These are phyloP conservation scores for Habroteleia sp. DNA, from an alignment of 2,888 invertebrate species.

Conservation along the genomic window DNA sequence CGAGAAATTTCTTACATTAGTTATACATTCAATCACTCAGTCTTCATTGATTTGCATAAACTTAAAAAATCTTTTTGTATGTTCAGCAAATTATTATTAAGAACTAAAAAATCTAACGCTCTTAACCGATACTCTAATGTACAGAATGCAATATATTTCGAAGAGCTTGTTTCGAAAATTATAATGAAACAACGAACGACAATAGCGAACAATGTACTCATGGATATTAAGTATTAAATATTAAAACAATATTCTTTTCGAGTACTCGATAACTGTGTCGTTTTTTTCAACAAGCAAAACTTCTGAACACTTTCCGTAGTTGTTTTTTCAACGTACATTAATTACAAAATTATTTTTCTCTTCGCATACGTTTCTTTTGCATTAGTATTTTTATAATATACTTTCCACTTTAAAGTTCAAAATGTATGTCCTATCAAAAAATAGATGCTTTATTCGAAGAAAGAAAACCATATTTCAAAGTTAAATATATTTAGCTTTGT, in stretches of 20 bases:
- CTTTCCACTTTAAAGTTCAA: conserved; percentile 59
- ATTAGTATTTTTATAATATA: conserved; percentile 53
- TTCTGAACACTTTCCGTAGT: conserved; percentile 52
- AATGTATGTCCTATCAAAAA: conserved; percentile 57
- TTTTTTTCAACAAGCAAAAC: conserved; percentile 30
- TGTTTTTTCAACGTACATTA: conserved; percentile 47
- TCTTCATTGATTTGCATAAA: no score
- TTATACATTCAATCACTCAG: no score
- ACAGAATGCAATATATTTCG: conserved; percentile 45
- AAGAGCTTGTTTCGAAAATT: conserved; percentile 61
- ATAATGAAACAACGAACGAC: conserved; percentile 10
- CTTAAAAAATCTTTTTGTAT: background rate
- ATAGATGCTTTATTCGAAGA: conserved; percentile 47
- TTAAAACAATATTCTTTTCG: conserved; percentile 1
- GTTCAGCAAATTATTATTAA: no score
- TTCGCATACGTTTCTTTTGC: conserved; percentile 47
- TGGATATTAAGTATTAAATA: no score
- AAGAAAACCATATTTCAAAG: conserved; percentile 47
- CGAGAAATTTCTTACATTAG: no score
- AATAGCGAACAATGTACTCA: no score
- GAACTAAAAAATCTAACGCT: conserved; percentile 34
- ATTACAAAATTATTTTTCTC: conserved; percentile 58
- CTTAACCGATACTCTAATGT: conserved; percentile 34
- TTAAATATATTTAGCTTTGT: conserved; percentile 43
- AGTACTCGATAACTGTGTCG: conserved; percentile 21